Conservation (phyloP, 2,113 vertebrate species). For the Uria lomvia region DNA sequence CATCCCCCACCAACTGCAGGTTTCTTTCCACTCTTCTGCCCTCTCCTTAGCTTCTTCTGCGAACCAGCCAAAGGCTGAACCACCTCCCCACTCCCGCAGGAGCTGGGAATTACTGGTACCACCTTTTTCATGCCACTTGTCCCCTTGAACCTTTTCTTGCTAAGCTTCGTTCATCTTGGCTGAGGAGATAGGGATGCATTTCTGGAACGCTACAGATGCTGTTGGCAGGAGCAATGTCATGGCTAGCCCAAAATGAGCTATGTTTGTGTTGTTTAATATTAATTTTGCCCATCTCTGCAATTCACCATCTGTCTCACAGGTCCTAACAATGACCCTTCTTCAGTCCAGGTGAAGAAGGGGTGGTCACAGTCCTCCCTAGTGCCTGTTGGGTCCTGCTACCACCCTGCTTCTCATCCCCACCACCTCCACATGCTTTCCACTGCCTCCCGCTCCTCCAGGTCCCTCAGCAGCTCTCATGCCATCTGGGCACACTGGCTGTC, state of each 20-base stretch:
- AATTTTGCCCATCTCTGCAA: not conserved
- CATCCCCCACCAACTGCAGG: not conserved
- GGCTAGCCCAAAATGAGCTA: not conserved
- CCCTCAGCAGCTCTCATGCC: not conserved
- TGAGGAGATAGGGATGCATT: not conserved
- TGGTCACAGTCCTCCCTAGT: not conserved
- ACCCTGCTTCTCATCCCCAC: not conserved
- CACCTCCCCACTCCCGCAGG: not conserved
- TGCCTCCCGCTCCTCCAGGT: not conserved
- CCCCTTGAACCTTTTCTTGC: not conserved
- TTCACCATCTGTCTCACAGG: not conserved
- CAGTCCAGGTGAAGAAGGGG: not conserved
- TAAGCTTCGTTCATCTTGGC: not conserved
- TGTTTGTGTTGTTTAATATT: constrained; percentile 4
- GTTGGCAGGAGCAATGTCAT: not conserved
- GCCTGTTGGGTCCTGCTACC: not conserved
- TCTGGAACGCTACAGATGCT: not conserved
- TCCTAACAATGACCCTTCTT: not conserved
- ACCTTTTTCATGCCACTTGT: not conserved
- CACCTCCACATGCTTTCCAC: not conserved
- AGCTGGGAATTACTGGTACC: not conserved
- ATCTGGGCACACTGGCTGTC: not conserved
- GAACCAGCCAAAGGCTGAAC: not conserved
- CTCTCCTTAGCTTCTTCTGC: not conserved
- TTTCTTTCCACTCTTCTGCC: not conserved